Evolutionary conservation across 2,888 invertebrate species (phyloP).

Genomic region (Hypomecis punctinalis): DNA sequence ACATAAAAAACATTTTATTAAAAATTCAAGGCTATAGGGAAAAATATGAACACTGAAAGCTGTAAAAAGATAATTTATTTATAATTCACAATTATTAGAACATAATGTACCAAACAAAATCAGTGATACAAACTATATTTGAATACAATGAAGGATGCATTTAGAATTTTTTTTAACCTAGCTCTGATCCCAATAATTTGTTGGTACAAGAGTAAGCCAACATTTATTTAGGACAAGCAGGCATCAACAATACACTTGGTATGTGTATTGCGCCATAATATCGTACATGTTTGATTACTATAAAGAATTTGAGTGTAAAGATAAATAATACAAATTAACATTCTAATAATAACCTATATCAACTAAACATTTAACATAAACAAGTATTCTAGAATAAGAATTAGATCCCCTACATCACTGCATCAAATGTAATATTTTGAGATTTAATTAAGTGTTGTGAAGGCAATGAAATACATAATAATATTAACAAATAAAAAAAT

Average conservation of each 20-base stretch:
- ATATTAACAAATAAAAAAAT: slow-evolving; percentile 51
- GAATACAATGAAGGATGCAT: slow-evolving; percentile 47
- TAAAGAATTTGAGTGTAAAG: slow-evolving; percentile 78
- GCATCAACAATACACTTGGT: slow-evolving; percentile 54
- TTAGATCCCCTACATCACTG: slow-evolving; percentile 66
- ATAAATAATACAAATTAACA: slow-evolving; percentile 81
- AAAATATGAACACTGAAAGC: slow-evolving; percentile 35
- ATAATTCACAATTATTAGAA: slow-evolving; percentile 75
- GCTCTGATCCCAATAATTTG: slow-evolving; percentile 53
- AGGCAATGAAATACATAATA: slow-evolving; percentile 53
- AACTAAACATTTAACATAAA: slow-evolving; percentile 82
- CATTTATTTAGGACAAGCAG: slow-evolving; percentile 22
- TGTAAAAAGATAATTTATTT: slow-evolving; percentile 84
- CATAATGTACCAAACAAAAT: slow-evolving; percentile 74
- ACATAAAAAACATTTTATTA: too few species aligned
- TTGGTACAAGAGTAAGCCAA: slow-evolving; percentile 47
- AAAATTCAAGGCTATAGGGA: not conserved
- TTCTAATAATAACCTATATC: slow-evolving; percentile 78
- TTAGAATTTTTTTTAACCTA: slow-evolving; percentile 64
- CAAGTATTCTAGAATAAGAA: slow-evolving; percentile 75
- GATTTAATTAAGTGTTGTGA: slow-evolving; percentile 39
- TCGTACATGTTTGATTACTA: slow-evolving; percentile 61
- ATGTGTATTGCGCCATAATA: slow-evolving; percentile 51
- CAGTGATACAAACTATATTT: slow-evolving; percentile 67
- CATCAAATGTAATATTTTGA: slow-evolving; percentile 55